Conservation (phyloP, 2,113 vertebrate genomes). For the Sclerurus mexicanus region DNA sequence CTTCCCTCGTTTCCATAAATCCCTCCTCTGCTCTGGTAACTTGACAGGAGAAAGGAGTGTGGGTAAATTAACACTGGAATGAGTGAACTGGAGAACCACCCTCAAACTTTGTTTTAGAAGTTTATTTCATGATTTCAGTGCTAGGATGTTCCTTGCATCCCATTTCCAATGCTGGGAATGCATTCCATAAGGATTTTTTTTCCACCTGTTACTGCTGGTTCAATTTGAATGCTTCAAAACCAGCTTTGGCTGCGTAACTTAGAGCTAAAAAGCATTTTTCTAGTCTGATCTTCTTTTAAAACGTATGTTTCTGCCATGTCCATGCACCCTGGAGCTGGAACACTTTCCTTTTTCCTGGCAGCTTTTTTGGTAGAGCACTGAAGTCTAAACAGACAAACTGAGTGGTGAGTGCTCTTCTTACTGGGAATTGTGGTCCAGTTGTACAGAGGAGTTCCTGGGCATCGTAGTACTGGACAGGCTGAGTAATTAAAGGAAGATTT, state of each 20-base stretch:
- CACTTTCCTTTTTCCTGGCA: not conserved
- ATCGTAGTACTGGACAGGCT: not conserved
- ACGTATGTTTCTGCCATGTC: not conserved
- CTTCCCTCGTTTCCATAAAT: not conserved
- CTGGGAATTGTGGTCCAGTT: not conserved
- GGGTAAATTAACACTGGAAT: not conserved
- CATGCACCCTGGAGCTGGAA: not conserved
- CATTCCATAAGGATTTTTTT: not conserved
- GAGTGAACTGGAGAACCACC: not conserved
- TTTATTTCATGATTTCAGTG: not conserved
- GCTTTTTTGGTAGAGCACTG: constrained; percentile 14
- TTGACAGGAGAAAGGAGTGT: fast-evolving
- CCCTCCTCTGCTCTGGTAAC: not conserved
- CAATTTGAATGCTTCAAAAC: constrained; percentile 1
- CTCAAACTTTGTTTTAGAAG: not conserved
- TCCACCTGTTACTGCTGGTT: constrained; percentile 1
- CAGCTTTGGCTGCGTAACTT: constrained; percentile 8
- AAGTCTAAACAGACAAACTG: not conserved
- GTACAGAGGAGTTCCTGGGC: not conserved
- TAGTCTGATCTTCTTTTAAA: not conserved
- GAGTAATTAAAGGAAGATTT: constrained; percentile 4
- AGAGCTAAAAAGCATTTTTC: constrained; percentile 53
- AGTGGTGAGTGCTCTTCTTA: not conserved
- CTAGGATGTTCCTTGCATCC: not conserved
- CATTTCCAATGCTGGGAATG: not conserved